phyloP scores from a whole-genome alignment of 2,113 vertebrate species.

The Lampris incognitus region DNA sequence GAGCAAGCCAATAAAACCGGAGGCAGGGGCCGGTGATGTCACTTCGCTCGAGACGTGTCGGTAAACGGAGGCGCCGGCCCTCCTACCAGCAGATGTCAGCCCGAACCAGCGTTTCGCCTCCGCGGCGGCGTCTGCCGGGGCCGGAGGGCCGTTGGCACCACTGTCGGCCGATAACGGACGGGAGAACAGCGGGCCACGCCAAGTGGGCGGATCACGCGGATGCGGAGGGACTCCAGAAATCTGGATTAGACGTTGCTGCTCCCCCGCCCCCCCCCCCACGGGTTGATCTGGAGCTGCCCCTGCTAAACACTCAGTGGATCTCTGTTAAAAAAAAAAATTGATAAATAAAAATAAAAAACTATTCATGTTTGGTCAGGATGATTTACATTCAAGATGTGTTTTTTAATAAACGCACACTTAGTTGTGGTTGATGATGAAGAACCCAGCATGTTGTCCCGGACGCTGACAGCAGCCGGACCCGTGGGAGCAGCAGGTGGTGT shows the following conservation, averaged over 20 bases:
- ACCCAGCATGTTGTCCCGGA: background rate
- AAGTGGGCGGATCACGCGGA: conserved; percentile 43
- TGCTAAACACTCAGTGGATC: background rate
- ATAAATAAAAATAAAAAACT: background rate
- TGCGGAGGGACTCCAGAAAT: conserved; percentile 1
- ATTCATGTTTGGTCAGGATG: background rate
- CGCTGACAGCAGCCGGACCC: background rate
- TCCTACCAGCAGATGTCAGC: conserved; percentile 58
- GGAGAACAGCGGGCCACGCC: conserved; percentile 37
- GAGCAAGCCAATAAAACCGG: conserved; percentile 62
- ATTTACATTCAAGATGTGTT: background rate
- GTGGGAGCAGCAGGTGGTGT: conserved; percentile 1
- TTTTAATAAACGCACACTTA: background rate
- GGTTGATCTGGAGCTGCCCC: conserved; percentile 6
- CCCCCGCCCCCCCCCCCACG: background rate
- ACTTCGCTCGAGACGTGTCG: conserved; percentile 62
- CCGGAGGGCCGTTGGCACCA: conserved; percentile 47
- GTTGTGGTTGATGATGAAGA: background rate
- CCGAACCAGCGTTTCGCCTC: conserved; percentile 65
- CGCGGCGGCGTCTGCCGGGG: conserved; percentile 39
- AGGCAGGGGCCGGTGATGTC: conserved; percentile 60
- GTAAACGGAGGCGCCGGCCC: conserved; percentile 57
- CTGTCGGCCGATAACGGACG: conserved; percentile 47
- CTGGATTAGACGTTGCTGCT: background rate
- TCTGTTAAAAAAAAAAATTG: no score